Evolutionary conservation across 2,113 vertebrate species (phyloP), one percentile per base, ranked within the genome.

Genomic region (Cavia porcellus): DNA sequence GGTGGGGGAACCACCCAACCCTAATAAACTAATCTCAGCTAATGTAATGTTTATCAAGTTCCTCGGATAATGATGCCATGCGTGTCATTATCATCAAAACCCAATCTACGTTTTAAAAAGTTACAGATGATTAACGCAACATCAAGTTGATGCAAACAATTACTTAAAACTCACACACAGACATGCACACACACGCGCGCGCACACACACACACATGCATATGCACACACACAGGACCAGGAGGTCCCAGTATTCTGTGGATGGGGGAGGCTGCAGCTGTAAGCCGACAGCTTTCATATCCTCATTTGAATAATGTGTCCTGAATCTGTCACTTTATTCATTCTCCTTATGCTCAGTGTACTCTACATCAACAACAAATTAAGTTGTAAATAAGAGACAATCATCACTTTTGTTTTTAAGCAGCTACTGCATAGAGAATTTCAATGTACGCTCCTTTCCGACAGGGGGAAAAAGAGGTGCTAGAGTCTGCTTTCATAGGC

Each of bases 301-400:
- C 99, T 99, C 99, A 99, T 99, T 99, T 99, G 99, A 99, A 99
- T 99, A 99, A 99, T 99, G 99, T 99, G 99, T 99, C 99, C 99
- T 99, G 99, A 99, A 99, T 99, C 99, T 99, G 99, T 99, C 99
- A 99, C 98, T 99, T 98, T 99, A 99, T 99, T 98, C 98, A 99
- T 99, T 98, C 99, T 99, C 99, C 99, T 99, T 99, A 99, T 99
- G 99, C 99, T 99, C 99, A 98, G 99, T 99, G 99, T 99, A 99
- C 98, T 99, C 99, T 98, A 98, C 99, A 99, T 99, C 99, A 99
- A 99, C 99, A 99, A 99, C 99, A 99, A 99, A 99, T 99, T 99
- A 99, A 99, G 99, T 99, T 99, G 99, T 99, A 99, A 99, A 99
- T 99, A 99, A 99, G 98, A 99, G 99, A 99, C 99, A 99, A 99